A percentile compares a stretch with the other conserved stretches of the same genome.
These are phyloP conservation scores for Xyliphius kryptos DNA, from an alignment of 2,113 vertebrate species.

Conservation along the genomic window DNA sequence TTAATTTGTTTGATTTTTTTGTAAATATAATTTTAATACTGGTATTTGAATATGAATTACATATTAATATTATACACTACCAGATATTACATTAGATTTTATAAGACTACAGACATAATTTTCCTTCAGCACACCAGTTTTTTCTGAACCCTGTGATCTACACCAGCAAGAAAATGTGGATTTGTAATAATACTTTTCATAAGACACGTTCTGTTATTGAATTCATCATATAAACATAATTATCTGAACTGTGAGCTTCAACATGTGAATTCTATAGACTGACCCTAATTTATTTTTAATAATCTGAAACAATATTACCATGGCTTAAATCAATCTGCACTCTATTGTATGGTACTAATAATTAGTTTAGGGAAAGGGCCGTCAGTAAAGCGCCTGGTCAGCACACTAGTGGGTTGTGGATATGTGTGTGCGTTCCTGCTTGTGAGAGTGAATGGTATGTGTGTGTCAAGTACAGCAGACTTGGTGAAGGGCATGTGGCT, in stretches of 20 bases:
- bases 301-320: slow-evolving; percentile 41
- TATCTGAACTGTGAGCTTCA: not conserved
- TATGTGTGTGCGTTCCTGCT: slow-evolving; percentile 10
- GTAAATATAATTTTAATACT: no score
- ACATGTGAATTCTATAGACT: slow-evolving; percentile 13
- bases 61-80: no score
- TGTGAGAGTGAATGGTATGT: slow-evolving; percentile 5
- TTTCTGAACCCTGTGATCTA: no score
- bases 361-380: slow-evolving; percentile 18
- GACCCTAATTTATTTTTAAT: slow-evolving; percentile 39
- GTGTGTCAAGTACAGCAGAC: slow-evolving; percentile 56
- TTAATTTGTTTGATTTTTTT: no score
- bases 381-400: slow-evolving; percentile 51
- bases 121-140: no score
- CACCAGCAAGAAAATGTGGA: no score
- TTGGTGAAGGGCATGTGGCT: slow-evolving; percentile 52
- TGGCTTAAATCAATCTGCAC: slow-evolving; percentile 38
- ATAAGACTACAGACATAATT: no score
- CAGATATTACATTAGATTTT: no score
- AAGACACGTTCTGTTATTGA: no score
- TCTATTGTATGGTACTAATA: slow-evolving; percentile 39
- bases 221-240: no score
- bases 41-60: no score
- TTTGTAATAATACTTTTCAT: no score
- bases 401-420: slow-evolving; percentile 35